Percentiles rank a stretch among this genome's conserved stretches.
These are phyloP conservation scores for Macrotrachela quadricornifera DNA, from an alignment of 1,140 invertebrate species.

Conservation along the genomic window DNA sequence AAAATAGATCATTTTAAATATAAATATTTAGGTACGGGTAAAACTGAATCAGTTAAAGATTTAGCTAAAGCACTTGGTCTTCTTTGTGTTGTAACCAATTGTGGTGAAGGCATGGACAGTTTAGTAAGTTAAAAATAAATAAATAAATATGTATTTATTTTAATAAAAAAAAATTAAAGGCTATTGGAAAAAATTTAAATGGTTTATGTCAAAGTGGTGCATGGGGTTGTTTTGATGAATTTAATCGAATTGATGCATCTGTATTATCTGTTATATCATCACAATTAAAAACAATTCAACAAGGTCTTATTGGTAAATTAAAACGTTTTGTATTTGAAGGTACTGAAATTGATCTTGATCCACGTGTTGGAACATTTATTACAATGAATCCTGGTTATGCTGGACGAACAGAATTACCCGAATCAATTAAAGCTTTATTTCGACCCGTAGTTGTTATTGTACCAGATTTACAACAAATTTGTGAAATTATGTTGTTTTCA, in stretches of 20 bases:
- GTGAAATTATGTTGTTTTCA: constrained; percentile 67
- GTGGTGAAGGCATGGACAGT: constrained; percentile 73
- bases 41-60: constrained; percentile 73
- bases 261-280: constrained; percentile 72
- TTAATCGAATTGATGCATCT: constrained; percentile 68
- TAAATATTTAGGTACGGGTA: constrained; percentile 42
- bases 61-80: constrained; percentile 63
- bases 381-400: constrained; percentile 82
- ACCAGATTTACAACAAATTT: constrained; percentile 68
- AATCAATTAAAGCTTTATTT: constrained; percentile 69
- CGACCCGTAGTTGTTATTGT: constrained; percentile 66
- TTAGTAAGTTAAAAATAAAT: too few relatives aligned
- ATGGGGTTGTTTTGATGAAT: constrained; percentile 57
- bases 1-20: too few relatives aligned
- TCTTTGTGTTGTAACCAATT: constrained; percentile 69
- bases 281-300: constrained; percentile 63
- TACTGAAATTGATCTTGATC: constrained; percentile 53
- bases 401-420: constrained; percentile 62
- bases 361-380: constrained; percentile 67
- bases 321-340: constrained; percentile 52
- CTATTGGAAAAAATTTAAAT: constrained; percentile 58
- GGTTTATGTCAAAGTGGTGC: constrained; percentile 53
- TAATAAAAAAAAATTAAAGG: constrained; percentile 17
- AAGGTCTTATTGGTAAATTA: constrained; percentile 49
- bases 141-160: too few relatives aligned